These are phyloP conservation scores for Acanthoscelides obtectus DNA, from an alignment of 2,888 invertebrate genomes.

Conservation along the genomic window DNA sequence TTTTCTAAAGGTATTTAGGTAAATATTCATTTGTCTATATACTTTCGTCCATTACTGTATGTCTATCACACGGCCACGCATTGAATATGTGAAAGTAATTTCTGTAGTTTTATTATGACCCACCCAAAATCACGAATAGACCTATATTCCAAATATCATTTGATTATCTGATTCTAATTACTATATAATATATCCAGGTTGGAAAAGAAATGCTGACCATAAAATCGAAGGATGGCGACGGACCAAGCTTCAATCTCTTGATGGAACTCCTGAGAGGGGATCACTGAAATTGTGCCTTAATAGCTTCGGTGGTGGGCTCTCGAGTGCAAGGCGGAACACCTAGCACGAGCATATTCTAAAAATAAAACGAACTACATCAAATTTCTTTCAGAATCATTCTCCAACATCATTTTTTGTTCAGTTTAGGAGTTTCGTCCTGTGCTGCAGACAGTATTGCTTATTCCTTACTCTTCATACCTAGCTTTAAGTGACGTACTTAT, in stretches of 20 bases:
- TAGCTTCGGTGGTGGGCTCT: conserved; percentile 45
- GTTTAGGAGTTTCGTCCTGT: conserved; percentile 22
- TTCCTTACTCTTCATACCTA: conserved; percentile 33
- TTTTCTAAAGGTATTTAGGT: no score
- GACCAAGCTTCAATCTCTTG: conserved; percentile 87
- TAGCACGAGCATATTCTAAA: neutral
- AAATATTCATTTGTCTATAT: no score
- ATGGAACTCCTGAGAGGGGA: conserved; percentile 94
- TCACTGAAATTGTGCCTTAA: conserved; percentile 57
- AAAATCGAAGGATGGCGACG: conserved; percentile 85
- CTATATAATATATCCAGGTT: conserved; percentile 54
- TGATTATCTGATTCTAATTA: no score
- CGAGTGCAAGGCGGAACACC: conserved; percentile 5
- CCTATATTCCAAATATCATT: no score
- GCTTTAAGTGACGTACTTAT: conserved; percentile 46
- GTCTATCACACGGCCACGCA: no score
- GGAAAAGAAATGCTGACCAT: conserved; percentile 89
- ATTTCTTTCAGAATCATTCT: neutral
- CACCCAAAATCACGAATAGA: no score
- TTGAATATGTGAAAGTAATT: no score
- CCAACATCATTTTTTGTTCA: neutral
- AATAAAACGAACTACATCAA: neutral
- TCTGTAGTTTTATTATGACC: no score
- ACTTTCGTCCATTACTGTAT: no score
- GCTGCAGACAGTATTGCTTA: conserved; percentile 45